Conservation (phyloP, 53 echinoderm and acorn worm species). For the Arbacia lixula region DNA sequence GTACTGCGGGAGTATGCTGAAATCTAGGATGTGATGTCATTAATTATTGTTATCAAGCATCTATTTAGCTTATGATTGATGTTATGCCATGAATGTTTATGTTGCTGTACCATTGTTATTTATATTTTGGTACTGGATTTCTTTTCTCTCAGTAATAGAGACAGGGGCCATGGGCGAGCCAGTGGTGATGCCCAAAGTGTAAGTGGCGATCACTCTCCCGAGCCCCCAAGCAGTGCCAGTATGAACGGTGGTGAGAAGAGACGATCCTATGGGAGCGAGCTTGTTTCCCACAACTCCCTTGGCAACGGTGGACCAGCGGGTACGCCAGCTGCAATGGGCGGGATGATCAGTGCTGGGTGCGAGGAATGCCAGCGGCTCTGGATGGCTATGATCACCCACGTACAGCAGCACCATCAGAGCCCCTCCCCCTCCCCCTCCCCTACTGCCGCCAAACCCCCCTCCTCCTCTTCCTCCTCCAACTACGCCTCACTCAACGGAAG, state of each 20-base stretch:
- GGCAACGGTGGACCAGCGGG: background rate
- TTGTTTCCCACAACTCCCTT: background rate
- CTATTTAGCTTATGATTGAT: too few species aligned
- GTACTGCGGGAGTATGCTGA: too few species aligned
- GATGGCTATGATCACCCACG: slow-evolving; percentile 28
- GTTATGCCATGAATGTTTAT: too few species aligned
- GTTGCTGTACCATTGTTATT: too few species aligned
- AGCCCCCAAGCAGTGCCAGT: slow-evolving; percentile 3
- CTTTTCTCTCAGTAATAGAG: too few species aligned
- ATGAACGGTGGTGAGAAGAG: background rate
- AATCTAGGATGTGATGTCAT: too few species aligned
- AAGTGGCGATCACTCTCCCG: too few species aligned
- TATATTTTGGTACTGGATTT: too few species aligned
- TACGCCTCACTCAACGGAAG: background rate
- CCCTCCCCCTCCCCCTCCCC: background rate
- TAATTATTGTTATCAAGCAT: too few species aligned
- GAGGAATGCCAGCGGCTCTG: slow-evolving; percentile 29
- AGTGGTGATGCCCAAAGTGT: too few species aligned
- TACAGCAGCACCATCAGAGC: slow-evolving; percentile 31
- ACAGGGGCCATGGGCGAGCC: too few species aligned
- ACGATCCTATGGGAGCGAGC: too few species aligned
- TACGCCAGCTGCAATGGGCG: slow-evolving; percentile 11
- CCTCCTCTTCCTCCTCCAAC: background rate
- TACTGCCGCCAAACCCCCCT: background rate
- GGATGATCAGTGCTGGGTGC: slow-evolving; percentile 7